Evolutionary conservation across 2,113 vertebrate species (phyloP).

Genomic region (Tachysurus vachellii): DNA sequence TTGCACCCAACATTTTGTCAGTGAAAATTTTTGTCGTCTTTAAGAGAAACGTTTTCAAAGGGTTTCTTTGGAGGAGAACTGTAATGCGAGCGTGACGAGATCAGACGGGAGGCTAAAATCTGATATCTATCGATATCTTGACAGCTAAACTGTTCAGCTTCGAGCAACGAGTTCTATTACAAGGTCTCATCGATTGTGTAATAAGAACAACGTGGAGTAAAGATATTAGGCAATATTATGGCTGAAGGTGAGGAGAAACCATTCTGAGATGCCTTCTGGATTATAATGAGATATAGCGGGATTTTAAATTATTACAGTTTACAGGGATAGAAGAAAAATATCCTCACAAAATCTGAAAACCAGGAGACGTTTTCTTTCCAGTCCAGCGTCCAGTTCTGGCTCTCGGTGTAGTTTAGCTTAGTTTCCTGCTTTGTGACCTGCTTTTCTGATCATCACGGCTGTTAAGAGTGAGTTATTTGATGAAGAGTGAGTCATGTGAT

Average conservation of each 20-base stretch:
- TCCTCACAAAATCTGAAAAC: no score
- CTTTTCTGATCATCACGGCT: neutral
- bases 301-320: neutral
- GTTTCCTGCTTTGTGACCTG: neutral
- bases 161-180: neutral
- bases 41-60: no score
- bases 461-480: neutral
- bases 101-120: neutral
- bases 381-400: neutral
- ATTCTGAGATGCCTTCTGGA: neutral
- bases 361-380: no score
- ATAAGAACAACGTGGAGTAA: neutral
- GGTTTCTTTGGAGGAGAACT: neutral
- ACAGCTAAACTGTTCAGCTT: neutral
- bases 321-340: no score
- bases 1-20: neutral
- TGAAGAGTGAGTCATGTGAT: no score
- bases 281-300: neutral
- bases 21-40: no score
- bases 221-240: neutral
- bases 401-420: no score
- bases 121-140: neutral
- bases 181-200: neutral
- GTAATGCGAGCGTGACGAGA: neutral
- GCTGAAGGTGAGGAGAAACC: neutral